Evolutionary conservation across 2,888 invertebrate genomes (phyloP), one percentile per base, ranked within the genome.

Genomic region (Barypeithes pellucidus): DNA sequence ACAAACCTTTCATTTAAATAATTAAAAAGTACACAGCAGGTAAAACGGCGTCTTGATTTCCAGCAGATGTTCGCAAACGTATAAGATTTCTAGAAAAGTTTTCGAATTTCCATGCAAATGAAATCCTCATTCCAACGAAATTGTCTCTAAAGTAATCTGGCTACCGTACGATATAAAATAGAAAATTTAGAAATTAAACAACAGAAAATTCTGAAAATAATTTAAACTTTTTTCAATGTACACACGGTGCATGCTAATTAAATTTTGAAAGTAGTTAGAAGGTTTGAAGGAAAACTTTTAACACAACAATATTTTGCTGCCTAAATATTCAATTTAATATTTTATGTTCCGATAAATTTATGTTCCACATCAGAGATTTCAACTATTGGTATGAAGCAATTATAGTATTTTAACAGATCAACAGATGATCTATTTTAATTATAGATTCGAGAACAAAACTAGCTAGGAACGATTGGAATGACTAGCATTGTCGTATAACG

Each of bases 1-100:
- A 83, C 81, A 81, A 82, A 83, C 82, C 81, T 81, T 82, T 83
- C 82, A 83, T 84, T 84, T 84, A 81, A 84, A 84, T 84, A 83
- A 84, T 84, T 84, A 84, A 84, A 84, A 84, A 83, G 82, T 81
- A 84, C 81, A 84, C 83, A 60, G 67, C 82, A 84, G 84, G 84
- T 83, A 83, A 84, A 50, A 83, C 83, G 83, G 70, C 70, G 50
- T 80, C 80, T 81, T 81, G 82, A 82, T 82, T 82, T 80, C 62
- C 67, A 24, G 79, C 83, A 81, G 82, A 82, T 82, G 83, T 77
- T 77, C 78, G 70, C 72, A 62, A 74, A 76, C 77, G 69, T 61
- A 33, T 54, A 67, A 60, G 67, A 60, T 72, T 68, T 69, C 62
- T 72, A 71, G 75, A 75, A 79, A 83, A 83, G 81, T 83, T 83